Conservation (phyloP, 2,113 vertebrate species). For the Laticauda colubrina region DNA sequence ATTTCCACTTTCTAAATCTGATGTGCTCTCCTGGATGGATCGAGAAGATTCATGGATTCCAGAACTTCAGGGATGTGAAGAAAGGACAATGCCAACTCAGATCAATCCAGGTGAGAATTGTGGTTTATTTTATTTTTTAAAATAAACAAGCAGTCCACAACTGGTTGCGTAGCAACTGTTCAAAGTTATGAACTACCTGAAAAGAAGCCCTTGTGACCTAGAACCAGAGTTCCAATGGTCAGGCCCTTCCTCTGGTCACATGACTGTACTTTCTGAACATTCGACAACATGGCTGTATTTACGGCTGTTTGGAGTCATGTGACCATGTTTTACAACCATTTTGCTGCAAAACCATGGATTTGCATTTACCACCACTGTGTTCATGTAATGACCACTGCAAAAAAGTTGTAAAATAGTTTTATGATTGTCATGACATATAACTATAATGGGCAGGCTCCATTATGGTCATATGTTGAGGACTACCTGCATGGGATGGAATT, state of each 20-base stretch:
- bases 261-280: background rate
- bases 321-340: background rate
- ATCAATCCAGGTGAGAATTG: conserved; percentile 4
- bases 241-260: background rate
- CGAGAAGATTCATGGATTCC: conserved; percentile 18
- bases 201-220: background rate
- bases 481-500: background rate
- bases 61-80: conserved; percentile 4
- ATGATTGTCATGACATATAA: background rate
- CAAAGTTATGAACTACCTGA: background rate
- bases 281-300: background rate
- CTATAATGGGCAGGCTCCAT: background rate
- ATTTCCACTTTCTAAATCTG: conserved; percentile 28
- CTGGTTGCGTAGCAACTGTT: background rate
- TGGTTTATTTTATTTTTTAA: background rate
- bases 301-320: background rate
- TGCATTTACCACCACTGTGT: background rate
- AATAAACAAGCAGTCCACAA: background rate
- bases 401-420: background rate
- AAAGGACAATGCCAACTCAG: background rate
- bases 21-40: conserved; percentile 35
- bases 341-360: background rate
- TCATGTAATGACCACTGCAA: background rate
- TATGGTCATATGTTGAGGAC: background rate
- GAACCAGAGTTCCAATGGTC: background rate